Evolutionary conservation across 2,888 invertebrate species (phyloP).

Genomic region (Ectropis crepuscularia): DNA sequence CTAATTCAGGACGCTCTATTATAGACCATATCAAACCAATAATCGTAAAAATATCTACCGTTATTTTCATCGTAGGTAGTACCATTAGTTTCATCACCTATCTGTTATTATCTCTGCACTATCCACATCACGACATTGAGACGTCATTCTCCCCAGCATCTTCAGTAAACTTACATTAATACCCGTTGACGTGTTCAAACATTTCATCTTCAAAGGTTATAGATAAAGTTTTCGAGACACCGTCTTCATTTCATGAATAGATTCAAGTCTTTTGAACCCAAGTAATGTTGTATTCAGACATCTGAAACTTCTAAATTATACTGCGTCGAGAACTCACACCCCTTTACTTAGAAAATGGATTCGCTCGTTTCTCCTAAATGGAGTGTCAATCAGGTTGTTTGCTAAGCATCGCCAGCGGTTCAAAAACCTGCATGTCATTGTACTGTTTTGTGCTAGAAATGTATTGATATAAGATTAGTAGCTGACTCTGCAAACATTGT

Average conservation of each 20-base stretch:
- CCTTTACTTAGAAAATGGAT: too few relatives aligned
- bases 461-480: too few relatives aligned
- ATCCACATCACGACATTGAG: background rate
- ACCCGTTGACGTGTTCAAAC: conserved; percentile 13
- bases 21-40: background rate
- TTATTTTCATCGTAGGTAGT: background rate
- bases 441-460: too few relatives aligned
- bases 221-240: conserved; percentile 17
- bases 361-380: too few relatives aligned
- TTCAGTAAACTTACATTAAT: conserved; percentile 12
- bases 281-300: conserved; percentile 2
- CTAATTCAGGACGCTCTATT: too few relatives aligned
- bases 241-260: conserved; percentile 10
- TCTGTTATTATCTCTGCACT: background rate
- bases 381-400: too few relatives aligned
- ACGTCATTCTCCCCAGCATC: background rate
- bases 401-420: too few relatives aligned
- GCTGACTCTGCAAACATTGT: too few relatives aligned
- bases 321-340: too few relatives aligned
- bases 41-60: background rate
- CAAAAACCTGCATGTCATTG: too few relatives aligned
- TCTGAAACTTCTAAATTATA: background rate
- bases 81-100: too few relatives aligned
- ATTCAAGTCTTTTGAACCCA: conserved; percentile 2
- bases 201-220: conserved; percentile 5